These are phyloP conservation scores for Antheraea mylitta DNA, from an alignment of 1,140 invertebrate species.

Conservation along the genomic window DNA sequence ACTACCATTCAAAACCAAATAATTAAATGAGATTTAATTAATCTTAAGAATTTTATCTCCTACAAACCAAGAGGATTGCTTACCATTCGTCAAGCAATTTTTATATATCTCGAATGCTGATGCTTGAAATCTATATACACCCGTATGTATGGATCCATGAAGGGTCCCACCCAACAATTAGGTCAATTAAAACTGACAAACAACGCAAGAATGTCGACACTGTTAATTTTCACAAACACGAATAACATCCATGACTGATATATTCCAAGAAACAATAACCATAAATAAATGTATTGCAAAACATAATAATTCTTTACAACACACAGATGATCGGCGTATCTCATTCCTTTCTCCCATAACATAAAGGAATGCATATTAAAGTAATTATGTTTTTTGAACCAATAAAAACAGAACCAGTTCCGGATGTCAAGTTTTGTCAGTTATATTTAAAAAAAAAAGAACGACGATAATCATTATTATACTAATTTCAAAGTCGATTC, in stretches of 20 bases:
- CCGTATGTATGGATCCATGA: conserved; percentile 33
- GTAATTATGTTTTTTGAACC: conserved; percentile 43
- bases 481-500: conserved; percentile 68
- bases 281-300: conserved; percentile 2
- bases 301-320: conserved; percentile 3
- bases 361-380: conserved; percentile 20
- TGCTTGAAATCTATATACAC: conserved; percentile 1
- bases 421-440: conserved; percentile 62
- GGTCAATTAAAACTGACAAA: conserved; percentile 53
- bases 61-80: background rate
- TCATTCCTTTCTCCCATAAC: conserved; percentile 1
- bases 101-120: background rate
- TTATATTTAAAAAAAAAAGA: conserved; percentile 56
- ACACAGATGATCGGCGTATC: background rate
- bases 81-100: no score
- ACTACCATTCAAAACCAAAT: no score
- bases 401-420: conserved; percentile 56
- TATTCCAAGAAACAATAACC: conserved; percentile 21
- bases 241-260: conserved; percentile 31
- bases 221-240: conserved; percentile 25
- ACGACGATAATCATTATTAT: conserved; percentile 72
- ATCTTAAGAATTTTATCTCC: background rate
- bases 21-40: background rate
- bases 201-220: conserved; percentile 27
- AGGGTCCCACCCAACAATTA: conserved; percentile 57